These are phyloP conservation scores for Periphyllus acericola DNA, from an alignment of 2,888 invertebrate species.

Conservation along the genomic window DNA sequence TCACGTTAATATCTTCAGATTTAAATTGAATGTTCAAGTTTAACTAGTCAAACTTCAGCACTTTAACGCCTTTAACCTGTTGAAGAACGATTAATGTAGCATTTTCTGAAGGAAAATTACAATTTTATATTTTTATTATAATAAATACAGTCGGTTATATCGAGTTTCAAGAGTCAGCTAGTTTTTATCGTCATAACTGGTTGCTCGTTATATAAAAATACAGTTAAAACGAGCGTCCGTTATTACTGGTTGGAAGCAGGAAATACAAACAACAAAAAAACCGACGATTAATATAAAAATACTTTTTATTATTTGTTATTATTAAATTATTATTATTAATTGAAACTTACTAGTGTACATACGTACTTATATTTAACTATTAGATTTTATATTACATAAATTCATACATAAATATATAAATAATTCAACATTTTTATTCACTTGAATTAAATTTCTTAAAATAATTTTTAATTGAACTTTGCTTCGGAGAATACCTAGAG, in stretches of 20 bases:
- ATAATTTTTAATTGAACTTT: not conserved
- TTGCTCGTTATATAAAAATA: not conserved
- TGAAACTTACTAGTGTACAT: too few relatives aligned
- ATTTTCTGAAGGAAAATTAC: too few relatives aligned
- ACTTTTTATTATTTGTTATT: too few relatives aligned
- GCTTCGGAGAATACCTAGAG: not conserved
- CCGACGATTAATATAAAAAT: not conserved
- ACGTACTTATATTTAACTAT: too few relatives aligned
- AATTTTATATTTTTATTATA: too few relatives aligned
- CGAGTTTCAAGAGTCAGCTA: not conserved
- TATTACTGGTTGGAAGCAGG: not conserved
- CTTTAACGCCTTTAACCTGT: too few relatives aligned
- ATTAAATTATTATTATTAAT: too few relatives aligned
- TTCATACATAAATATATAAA: slow-evolving; percentile 3
- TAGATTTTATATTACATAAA: slow-evolving; percentile 12
- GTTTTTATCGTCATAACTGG: slow-evolving; percentile 16
- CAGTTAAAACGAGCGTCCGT: not conserved
- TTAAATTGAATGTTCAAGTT: too few relatives aligned
- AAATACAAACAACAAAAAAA: not conserved
- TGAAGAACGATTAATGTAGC: too few relatives aligned
- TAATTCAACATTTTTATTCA: slow-evolving; percentile 14
- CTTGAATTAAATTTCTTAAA: not conserved
- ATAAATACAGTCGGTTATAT: slow-evolving; percentile 56
- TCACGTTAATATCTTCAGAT: too few relatives aligned
- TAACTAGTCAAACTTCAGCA: too few relatives aligned